phyloP scores from a whole-genome alignment of 2,888 invertebrate species.

The Hydriomena furcata region DNA sequence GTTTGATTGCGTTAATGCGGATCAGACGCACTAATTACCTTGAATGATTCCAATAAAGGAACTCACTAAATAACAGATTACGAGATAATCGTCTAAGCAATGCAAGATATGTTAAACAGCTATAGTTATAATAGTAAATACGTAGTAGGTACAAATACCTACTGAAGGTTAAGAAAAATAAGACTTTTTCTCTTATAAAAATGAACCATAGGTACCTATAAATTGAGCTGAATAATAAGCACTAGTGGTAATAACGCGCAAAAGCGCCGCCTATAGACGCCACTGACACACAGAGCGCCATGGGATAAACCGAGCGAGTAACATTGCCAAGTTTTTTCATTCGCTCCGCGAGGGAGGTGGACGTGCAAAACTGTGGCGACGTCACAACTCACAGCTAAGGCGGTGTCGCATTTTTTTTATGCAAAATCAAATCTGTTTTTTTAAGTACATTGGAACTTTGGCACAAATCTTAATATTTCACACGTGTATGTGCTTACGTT shows the following conservation, averaged over 20 bases:
- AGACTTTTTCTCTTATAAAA: too few species aligned
- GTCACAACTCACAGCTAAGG: conserved; percentile 51
- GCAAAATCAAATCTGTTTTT: conserved; percentile 12
- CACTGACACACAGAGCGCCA: conserved; percentile 62
- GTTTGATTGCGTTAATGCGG: too few species aligned
- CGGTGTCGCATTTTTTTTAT: conserved; percentile 26
- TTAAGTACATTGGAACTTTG: conserved; percentile 17
- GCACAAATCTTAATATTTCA: conserved; percentile 24
- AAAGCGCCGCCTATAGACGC: conserved; percentile 49
- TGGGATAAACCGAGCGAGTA: conserved; percentile 55
- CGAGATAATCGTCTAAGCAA: too few species aligned
- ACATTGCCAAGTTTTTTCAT: conserved; percentile 72
- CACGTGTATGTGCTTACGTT: too few species aligned
- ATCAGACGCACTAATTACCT: too few species aligned
- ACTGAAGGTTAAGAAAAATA: too few species aligned
- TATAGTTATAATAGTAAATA: too few species aligned
- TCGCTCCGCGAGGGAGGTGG: conserved; percentile 50
- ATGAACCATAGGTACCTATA: too few species aligned
- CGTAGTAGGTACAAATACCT: too few species aligned
- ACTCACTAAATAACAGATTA: too few species aligned
- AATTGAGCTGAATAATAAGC: conserved; percentile 18
- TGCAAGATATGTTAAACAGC: too few species aligned
- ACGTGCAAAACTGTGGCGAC: conserved; percentile 50
- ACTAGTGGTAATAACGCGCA: conserved; percentile 20
- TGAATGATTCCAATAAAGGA: too few species aligned